phyloP scores from a whole-genome alignment of 35 echinoderm and acorn worm species.

The Eucidaris tribuloides region DNA sequence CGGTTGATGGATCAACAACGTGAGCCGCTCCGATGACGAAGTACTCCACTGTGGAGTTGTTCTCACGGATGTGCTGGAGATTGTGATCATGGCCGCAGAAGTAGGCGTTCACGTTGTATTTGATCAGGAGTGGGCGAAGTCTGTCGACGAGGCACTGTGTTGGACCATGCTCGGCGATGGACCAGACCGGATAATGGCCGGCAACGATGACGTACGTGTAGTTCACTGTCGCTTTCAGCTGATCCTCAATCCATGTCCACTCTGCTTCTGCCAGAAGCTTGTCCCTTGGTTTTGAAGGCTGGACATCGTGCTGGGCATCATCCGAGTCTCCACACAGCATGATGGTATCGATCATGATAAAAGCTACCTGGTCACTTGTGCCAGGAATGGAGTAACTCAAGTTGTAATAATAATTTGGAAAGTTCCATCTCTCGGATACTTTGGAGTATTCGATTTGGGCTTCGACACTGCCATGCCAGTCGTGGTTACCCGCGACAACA shows the following conservation, averaged over 20 bases:
- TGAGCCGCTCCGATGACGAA: slow-evolving; percentile 87
- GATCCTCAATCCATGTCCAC: slow-evolving; percentile 81
- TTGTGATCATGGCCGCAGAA: slow-evolving; percentile 98
- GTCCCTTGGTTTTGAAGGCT: slow-evolving; percentile 67
- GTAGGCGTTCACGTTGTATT: slow-evolving; percentile 90
- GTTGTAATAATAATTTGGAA: slow-evolving; percentile 71
- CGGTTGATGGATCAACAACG: slow-evolving; percentile 53
- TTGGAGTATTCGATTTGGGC: slow-evolving; percentile 82
- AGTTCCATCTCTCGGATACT: slow-evolving; percentile 77
- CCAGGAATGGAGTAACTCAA: slow-evolving; percentile 60
- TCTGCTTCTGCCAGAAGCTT: slow-evolving; percentile 27
- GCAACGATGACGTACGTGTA: slow-evolving; percentile 83
- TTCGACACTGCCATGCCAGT: slow-evolving; percentile 66
- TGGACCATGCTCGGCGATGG: slow-evolving; percentile 93
- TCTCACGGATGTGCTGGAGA: slow-evolving; percentile 83
- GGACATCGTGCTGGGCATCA: slow-evolving; percentile 6
- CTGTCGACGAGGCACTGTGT: slow-evolving; percentile 58
- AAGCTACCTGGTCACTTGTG: slow-evolving; percentile 43
- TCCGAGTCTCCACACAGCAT: slow-evolving; percentile 63
- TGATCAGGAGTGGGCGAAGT: slow-evolving; percentile 64
- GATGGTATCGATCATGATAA: slow-evolving; percentile 95
- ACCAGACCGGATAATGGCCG: slow-evolving; percentile 98
- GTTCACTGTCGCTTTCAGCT: slow-evolving; percentile 53
- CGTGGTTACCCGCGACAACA: slow-evolving; percentile 87
- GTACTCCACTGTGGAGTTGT: slow-evolving; percentile 77